phyloP scores from a whole-genome alignment of 2,113 vertebrate species.

The Egretta garzetta region DNA sequence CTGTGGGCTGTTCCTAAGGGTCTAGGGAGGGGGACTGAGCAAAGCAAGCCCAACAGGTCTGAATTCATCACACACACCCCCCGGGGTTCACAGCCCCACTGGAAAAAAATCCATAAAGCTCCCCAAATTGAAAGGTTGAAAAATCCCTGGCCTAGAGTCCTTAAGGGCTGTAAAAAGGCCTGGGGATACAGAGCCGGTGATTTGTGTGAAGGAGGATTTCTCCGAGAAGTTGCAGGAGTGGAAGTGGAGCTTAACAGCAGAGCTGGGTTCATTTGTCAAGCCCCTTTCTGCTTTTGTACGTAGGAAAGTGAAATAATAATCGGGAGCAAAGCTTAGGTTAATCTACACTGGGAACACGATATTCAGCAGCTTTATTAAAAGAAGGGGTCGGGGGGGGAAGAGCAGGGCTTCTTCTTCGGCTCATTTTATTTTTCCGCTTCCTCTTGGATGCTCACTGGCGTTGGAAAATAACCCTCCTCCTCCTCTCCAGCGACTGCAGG shows the following conservation, averaged over 20 bases:
- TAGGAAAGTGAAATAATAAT: slow-evolving; percentile 22
- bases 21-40: neutral
- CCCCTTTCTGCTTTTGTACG: neutral
- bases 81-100: neutral
- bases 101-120: neutral
- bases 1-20: neutral
- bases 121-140: neutral
- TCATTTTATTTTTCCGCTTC: neutral
- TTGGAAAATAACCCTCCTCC: neutral
- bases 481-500: neutral
- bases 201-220: neutral
- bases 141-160: neutral
- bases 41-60: neutral
- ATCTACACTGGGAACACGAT: neutral
- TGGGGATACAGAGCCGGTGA: neutral
- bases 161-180: neutral
- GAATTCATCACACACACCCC: neutral
- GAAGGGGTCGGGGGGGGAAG: neutral
- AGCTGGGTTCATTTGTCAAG: slow-evolving; percentile 11
- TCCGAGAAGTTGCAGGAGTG: neutral
- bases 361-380: slow-evolving; percentile 47
- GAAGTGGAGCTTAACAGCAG: neutral
- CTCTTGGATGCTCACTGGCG: neutral
- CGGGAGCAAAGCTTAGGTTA: slow-evolving; percentile 59
- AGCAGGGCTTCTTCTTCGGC: neutral